Conservation (phyloP, 35 echinoderm and acorn worm genomes). For the Acanthaster planci region DNA sequence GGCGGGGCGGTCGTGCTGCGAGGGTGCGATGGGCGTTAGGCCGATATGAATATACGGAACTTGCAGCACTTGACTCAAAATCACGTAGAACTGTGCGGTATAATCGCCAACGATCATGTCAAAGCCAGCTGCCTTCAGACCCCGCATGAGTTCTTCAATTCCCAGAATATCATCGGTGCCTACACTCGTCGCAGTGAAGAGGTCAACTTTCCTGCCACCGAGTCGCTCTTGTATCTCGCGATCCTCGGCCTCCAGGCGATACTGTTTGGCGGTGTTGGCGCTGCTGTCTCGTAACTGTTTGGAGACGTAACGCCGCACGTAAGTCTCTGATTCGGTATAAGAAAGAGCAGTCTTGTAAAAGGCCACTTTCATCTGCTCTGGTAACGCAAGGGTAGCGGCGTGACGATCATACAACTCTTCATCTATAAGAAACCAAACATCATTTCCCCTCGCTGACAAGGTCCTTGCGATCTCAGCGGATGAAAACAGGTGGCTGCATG, state of each 20-base stretch:
- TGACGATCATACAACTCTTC: too few species aligned
- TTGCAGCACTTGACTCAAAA: neutral
- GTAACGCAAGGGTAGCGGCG: too few species aligned
- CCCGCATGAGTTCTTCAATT: neutral
- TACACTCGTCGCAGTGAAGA: neutral
- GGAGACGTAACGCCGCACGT: neutral
- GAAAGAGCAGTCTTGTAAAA: too few species aligned
- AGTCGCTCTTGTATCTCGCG: neutral
- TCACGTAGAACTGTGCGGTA: neutral
- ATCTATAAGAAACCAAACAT: too few species aligned
- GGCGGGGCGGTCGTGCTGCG: neutral
- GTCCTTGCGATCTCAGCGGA: too few species aligned
- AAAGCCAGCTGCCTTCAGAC: neutral
- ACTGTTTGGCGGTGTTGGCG: neutral
- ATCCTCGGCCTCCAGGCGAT: neutral
- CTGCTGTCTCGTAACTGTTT: neutral
- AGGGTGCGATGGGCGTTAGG: neutral
- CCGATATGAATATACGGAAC: neutral
- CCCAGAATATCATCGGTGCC: neutral
- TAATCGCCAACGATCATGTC: constrained; percentile 4
- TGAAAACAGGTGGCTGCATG: too few species aligned
- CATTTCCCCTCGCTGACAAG: too few species aligned
- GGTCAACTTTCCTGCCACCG: neutral
- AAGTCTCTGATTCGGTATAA: too few species aligned
- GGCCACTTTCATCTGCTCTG: too few species aligned